A percentile compares a stretch with the other conserved stretches of the same genome.
phyloP scores from a whole-genome alignment of 2,797 vertebrate genomes.

The Periophthalmus magnuspinnatus region DNA sequence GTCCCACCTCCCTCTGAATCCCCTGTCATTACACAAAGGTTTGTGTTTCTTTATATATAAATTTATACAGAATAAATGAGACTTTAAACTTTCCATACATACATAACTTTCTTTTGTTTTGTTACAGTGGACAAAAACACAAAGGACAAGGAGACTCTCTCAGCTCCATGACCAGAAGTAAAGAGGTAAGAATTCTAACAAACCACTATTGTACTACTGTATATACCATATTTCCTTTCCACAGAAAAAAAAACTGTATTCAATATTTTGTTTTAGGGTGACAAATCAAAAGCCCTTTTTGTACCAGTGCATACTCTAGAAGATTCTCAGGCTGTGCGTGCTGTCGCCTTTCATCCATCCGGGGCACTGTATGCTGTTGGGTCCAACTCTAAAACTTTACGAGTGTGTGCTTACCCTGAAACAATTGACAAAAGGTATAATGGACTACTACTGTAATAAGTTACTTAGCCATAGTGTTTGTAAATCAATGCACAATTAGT shows the following conservation, averaged over 20 bases:
- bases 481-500: too few species aligned
- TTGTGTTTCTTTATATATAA: conserved; percentile 26
- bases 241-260: background rate
- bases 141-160: conserved; percentile 52
- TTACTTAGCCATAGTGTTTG: background rate
- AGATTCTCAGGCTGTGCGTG: conserved; percentile 94
- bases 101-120: background rate
- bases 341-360: conserved; percentile 94
- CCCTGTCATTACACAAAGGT: conserved; percentile 82
- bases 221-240: background rate
- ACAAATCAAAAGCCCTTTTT: conserved; percentile 62
- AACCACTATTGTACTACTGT: background rate
- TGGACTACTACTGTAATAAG: background rate
- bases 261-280: conserved; percentile 51
- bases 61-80: background rate
- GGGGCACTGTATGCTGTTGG: conserved; percentile 91
- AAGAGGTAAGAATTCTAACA: conserved; percentile 54
- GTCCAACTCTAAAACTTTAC: conserved; percentile 95
- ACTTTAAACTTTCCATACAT: background rate
- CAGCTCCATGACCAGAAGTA: conserved; percentile 53
- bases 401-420: conserved; percentile 95
- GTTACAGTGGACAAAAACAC: conserved; percentile 60
- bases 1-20: conserved; percentile 84
- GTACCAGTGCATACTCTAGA: conserved; percentile 85
- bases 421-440: conserved; percentile 84